Evolutionary conservation across 2,888 invertebrate genomes (phyloP), one percentile per base, ranked within the genome.

Genomic region (Oscheius onirici): DNA sequence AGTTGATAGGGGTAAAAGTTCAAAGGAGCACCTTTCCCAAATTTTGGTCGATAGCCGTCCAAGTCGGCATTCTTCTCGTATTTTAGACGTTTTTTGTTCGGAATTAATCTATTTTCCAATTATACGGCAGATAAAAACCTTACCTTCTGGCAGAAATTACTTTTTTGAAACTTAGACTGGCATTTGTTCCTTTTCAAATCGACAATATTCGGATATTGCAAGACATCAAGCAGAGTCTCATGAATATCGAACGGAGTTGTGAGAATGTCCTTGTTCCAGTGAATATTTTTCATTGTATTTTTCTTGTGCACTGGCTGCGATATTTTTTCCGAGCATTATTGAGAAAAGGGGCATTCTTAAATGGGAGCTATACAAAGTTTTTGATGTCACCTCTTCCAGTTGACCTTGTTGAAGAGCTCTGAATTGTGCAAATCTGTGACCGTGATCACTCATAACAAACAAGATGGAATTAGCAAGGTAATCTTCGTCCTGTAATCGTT

Each of bases 371-470:
- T 17, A 2, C 15, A 15, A 26, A 26, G 6, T n/a, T 22, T 8
- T n/a, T 17, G 3, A n/a, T 2, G n/a, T 5, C 17, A 70, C 57
- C 51, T 70, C 58, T 61, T 69, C 72, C 26, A 69, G 46, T 95
- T 67, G 68, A 0, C 95, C 96, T 88, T 95, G 95, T 2, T 93
- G 90, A 0, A 94, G 95, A 82, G 92, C 91, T 0, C 96, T 91
- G 8, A 95, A 91, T 60, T 91, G 90, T 0, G 93, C 92, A 88
- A 93, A 95, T 86, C 95, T 92, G 76, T 93, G 92, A 0, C 96
- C 96, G 88, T 96, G 96, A 89, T 97, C 96, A 20, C 94, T 93
- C 94, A 96, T 94, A 2, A 95, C 87, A 66, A 96, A 91, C 0
- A 96, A 88, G 75, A 96, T 87, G 0, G 95, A 94, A 80, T 93